Base-by-base conservation (phyloP, 53 echinoderm and acorn worm species). In the Mesocentrotus franciscanus region DNA sequence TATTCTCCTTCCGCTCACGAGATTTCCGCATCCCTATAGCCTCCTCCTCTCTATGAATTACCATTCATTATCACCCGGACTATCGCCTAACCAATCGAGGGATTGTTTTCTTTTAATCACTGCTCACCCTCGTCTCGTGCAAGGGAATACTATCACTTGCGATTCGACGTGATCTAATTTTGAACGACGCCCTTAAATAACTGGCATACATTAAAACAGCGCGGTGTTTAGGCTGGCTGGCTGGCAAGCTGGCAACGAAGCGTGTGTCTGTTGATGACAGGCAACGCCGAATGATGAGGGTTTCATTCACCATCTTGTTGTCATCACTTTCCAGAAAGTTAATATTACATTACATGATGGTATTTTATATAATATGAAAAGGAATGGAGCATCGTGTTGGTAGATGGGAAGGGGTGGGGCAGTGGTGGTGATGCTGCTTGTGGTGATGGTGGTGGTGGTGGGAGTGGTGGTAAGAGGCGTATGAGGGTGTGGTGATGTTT, bases 21-120 rank as follows among this genome's bases (percentile, higher is more conserved):
- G 58, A 29, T 87, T 57, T 56, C 16, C 17, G 30, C 76, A 13
- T 55, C 32, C 32, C 30, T 7, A 30, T 20, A 64, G 4, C 6
- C 64, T 75, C 75, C 49, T 34, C 27, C 59, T 87, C 56, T 87
- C n/a, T 58, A 87, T 56, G 87, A 87, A 87, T 87, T 87, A 87
- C 57, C 58, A 62, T 91, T 91, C 91, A 91, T 91, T 91, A 91
- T 64, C 91, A 29, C 91, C 64, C 61, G 62, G 91, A 35, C 61
- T 61, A 91, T 91, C 64, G 91, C 91, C 62, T 91, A 30, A 62
- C 64, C 91, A 91, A 91, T 91, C 91, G 35, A 33, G 36, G 12
- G 91, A 66, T 64, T 91, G 91, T 91, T 91, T 91, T 91, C 91
- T 91, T 91, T 91, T 91, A 91, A 91, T 91, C 91, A 91, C 61